Evolutionary conservation across 1,140 invertebrate genomes (phyloP).

Genomic region (Aethina tumida): DNA sequence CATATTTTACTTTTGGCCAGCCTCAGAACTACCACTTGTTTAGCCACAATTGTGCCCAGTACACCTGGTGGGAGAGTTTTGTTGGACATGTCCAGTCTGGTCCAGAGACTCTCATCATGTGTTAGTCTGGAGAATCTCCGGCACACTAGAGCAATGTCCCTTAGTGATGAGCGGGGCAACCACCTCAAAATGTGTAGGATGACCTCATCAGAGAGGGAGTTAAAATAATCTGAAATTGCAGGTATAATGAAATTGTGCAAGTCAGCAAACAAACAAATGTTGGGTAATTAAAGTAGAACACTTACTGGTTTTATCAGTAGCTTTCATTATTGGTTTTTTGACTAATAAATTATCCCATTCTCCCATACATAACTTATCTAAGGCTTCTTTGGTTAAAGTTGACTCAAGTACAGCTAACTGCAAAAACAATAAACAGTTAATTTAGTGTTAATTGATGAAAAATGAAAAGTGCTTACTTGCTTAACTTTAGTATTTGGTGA

Average conservation of each 20-base stretch:
- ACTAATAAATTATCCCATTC: constrained; percentile 17
- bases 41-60: constrained; percentile 56
- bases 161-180: constrained; percentile 66
- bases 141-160: constrained; percentile 58
- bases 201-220: constrained; percentile 70
- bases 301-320: constrained; percentile 20
- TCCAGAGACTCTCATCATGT: constrained; percentile 76
- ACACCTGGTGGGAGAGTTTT: constrained; percentile 54
- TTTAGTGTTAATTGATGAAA: neutral
- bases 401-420: constrained; percentile 24
- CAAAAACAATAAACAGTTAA: constrained; percentile 10
- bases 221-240: constrained; percentile 43
- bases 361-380: constrained; percentile 18
- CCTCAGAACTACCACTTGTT: constrained; percentile 64
- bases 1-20: too few species aligned
- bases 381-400: constrained; percentile 21
- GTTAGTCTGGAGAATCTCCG: constrained; percentile 59
- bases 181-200: constrained; percentile 72
- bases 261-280: neutral
- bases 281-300: neutral
- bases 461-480: constrained; percentile 14
- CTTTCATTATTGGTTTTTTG: constrained; percentile 14
- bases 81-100: constrained; percentile 65
- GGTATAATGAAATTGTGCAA: neutral
- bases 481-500: constrained; percentile 21